A percentile compares a stretch with the other conserved stretches of the same genome.
Evolutionary conservation across 2,797 vertebrate species (phyloP).

Genomic region (Furcifer pardalis): DNA sequence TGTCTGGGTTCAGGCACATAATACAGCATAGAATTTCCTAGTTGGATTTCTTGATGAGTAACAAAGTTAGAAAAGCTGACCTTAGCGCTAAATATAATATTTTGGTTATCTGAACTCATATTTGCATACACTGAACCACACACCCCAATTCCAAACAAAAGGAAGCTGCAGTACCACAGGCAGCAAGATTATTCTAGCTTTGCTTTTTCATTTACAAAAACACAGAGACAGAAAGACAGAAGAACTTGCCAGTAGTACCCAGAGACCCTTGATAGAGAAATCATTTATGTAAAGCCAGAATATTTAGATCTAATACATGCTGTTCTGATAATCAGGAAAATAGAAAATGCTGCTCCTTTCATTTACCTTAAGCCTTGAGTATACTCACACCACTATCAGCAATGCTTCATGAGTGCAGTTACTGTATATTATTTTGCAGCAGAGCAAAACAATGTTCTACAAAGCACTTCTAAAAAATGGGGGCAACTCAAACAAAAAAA

Average conservation of each 20-base stretch:
- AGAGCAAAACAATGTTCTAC: no score
- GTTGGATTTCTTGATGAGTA: conserved; percentile 18
- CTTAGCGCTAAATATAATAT: conserved; percentile 23
- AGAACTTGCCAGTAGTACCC: neutral
- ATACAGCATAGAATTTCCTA: conserved; percentile 4
- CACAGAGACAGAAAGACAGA: conserved; percentile 25
- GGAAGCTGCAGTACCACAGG: neutral
- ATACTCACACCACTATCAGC: neutral
- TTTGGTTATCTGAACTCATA: conserved; percentile 41
- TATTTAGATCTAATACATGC: neutral
- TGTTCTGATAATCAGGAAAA: neutral
- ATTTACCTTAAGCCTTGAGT: neutral
- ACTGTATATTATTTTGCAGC: no score
- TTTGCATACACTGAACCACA: no score
- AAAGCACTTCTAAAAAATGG: no score
- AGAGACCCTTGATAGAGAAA: neutral
- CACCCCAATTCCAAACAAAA: neutral
- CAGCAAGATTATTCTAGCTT: neutral
- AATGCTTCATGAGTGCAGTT: neutral
- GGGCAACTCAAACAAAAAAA: no score
- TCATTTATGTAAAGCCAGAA: conserved; percentile 5
- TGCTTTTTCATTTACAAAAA: conserved; percentile 4
- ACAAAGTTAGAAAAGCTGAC: conserved; percentile 35
- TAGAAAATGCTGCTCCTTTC: neutral
- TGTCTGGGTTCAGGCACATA: conserved; percentile 14